phyloP scores from a whole-genome alignment of 2,113 vertebrate genomes.

The Coryphaenoides rupestris region DNA sequence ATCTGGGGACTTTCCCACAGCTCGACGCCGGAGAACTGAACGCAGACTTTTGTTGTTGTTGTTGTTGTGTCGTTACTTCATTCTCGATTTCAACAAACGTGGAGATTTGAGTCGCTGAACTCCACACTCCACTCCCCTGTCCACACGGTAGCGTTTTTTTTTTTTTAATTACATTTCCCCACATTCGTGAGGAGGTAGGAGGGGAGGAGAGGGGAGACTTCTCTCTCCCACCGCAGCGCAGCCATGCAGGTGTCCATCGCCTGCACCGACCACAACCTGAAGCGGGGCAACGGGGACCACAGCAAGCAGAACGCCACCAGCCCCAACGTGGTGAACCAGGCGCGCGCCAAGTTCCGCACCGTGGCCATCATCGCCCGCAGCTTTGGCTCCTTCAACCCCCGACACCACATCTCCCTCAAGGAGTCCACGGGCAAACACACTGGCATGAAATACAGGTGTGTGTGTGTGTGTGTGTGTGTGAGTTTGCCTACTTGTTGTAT shows the following conservation, averaged over 20 bases:
- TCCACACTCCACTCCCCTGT: no score
- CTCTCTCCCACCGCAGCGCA: slow-evolving; percentile 27
- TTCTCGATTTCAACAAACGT: no score
- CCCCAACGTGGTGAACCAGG: slow-evolving; percentile 92
- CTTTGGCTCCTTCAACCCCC: slow-evolving; percentile 91
- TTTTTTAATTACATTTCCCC: not conserved
- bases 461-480: slow-evolving; percentile 8
- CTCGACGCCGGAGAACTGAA: not conserved
- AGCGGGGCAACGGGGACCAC: slow-evolving; percentile 93
- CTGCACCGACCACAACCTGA: slow-evolving; percentile 97
- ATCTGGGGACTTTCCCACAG: slow-evolving; percentile 14
- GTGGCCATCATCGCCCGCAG: slow-evolving; percentile 98
- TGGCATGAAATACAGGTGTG: slow-evolving; percentile 99
- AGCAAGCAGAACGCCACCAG: slow-evolving; percentile 88
- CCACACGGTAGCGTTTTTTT: not conserved
- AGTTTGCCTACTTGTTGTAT: no score
- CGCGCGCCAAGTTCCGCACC: slow-evolving; percentile 92
- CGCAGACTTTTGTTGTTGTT: not conserved
- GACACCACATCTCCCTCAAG: slow-evolving; percentile 96
- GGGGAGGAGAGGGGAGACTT: no score
- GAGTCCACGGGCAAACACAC: slow-evolving; percentile 98
- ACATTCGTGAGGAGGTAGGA: no score
- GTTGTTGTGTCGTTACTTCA: no score
- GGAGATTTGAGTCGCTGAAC: no score
- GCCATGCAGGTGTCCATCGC: slow-evolving; percentile 99